Evolutionary conservation across 2,888 invertebrate species (phyloP), one percentile per base, ranked within the genome.

Genomic region (Dioctria linearis): DNA sequence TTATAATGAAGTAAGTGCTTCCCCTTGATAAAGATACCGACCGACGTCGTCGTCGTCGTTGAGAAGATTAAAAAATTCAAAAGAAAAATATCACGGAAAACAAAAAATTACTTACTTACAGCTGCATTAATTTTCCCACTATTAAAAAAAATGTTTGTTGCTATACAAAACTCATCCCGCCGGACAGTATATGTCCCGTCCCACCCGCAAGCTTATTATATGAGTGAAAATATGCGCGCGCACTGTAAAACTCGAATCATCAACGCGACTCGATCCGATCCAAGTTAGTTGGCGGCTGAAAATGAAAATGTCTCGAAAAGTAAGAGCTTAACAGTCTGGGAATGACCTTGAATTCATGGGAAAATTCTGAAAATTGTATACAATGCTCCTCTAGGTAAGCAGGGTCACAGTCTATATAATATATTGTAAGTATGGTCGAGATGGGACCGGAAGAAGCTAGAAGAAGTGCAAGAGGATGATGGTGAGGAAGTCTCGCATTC

Each of bases 301-400:
- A 76, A 76, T 76, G 76, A 76, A 76, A 76, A 76, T 63, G 63
- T 76, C 63, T 76, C 76, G 79, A 67, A 81, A 79, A 81, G 81
- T 79, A 81, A 81, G 71, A 79, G 63, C 69, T 59, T 65, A 79
- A 79, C 75, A 42, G 75, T 67, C 78, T 82, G 78, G 46, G 80
- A 78, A 76, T 78, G 81, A 80, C 81, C 81, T 82, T 82, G 81
- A 82, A 66, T 80, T 69, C 40, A 63, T 82, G 81, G 78, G 81
- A 82, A 80, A 80, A 71, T 78, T 69, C n/a, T 67, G 42, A 49
- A 63, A 63, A 46, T 51, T 51, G 51, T 51, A 54, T 51, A 51
- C 54, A 69, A 69, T 69, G 54, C 39, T 25, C 11, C 40, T 9
- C 43, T 63, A 40, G 40, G 42, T 46, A 49, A 6, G 42, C 66